A percentile compares a stretch with the other conserved stretches of the same genome.
phyloP scores from a whole-genome alignment of 1,140 invertebrate species.

The Theocolax elegans region DNA sequence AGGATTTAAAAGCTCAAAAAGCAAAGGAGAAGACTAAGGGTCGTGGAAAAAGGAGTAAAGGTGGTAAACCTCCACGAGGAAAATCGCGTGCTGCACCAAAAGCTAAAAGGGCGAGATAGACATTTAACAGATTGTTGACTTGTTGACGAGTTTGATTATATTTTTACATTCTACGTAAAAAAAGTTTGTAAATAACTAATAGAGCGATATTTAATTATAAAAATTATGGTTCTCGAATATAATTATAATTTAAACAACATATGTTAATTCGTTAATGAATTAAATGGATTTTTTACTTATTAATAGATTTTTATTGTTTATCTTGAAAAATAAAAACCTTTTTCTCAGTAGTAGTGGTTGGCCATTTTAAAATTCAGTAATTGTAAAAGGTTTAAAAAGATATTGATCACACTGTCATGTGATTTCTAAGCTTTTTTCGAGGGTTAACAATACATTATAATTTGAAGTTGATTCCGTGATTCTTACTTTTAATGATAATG shows the following conservation, averaged over 20 bases:
- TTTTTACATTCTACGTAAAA: constrained; percentile 20
- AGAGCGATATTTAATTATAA: constrained; percentile 7
- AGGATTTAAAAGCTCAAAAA: constrained; percentile 83
- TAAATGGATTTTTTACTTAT: too few relatives aligned
- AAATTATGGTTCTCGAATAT: not conserved
- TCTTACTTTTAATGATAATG: too few relatives aligned
- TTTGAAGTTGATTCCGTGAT: too few relatives aligned
- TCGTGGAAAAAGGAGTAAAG: constrained; percentile 56
- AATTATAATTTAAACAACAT: constrained; percentile 1
- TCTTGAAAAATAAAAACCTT: too few relatives aligned
- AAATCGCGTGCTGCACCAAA: constrained; percentile 44
- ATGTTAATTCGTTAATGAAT: too few relatives aligned
- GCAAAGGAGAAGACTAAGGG: constrained; percentile 72
- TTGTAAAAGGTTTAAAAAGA: too few relatives aligned
- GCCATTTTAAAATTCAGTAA: too few relatives aligned
- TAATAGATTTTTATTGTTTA: too few relatives aligned
- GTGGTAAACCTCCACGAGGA: constrained; percentile 43
- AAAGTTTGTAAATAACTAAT: constrained; percentile 36
- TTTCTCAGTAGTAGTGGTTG: too few relatives aligned
- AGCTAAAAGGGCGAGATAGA: constrained; percentile 45
- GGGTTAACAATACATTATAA: too few relatives aligned
- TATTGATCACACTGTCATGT: too few relatives aligned
- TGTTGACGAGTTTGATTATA: constrained; percentile 14
- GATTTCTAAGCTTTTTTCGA: too few relatives aligned
- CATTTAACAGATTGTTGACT: not conserved